phyloP scores from a whole-genome alignment of 2,797 vertebrate genomes.

The Cephalopachus bancanus region DNA sequence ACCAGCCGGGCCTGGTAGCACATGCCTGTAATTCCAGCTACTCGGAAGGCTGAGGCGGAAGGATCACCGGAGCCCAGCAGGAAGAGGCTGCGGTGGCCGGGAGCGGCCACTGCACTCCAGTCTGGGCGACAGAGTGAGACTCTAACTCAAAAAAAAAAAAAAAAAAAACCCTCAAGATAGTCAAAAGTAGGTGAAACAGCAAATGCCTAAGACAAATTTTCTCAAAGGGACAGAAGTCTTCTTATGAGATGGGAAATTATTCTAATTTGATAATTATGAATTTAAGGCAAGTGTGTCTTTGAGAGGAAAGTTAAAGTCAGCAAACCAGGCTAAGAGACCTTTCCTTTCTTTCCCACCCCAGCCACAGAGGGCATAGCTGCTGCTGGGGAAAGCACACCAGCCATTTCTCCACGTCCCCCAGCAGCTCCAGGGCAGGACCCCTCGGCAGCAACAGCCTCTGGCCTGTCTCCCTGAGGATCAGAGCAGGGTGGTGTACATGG shows the following conservation, averaged over 20 bases:
- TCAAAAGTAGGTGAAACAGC: not conserved
- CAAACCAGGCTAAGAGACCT: not conserved
- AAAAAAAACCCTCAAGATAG: not conserved
- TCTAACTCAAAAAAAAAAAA: no score
- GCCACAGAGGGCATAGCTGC: no score
- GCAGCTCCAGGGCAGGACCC: not conserved
- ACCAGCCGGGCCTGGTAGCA: no score
- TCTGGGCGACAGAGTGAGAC: no score
- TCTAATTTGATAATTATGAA: not conserved
- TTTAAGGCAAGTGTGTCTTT: slow-evolving; percentile 10
- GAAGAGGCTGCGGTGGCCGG: no score
- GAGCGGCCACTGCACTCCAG: no score
- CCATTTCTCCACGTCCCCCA: not conserved
- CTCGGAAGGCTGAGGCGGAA: no score
- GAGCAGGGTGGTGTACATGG: not conserved
- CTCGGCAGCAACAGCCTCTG: not conserved
- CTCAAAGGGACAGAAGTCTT: not conserved
- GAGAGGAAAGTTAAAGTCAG: not conserved
- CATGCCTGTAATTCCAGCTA: no score
- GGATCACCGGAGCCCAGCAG: no score
- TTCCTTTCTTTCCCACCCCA: not conserved
- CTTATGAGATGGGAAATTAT: not conserved
- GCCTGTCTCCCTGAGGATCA: not conserved
- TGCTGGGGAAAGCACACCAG: not conserved
- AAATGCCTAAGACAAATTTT: not conserved